A percentile compares a stretch with the other conserved stretches of the same genome.
Evolutionary conservation across 2,113 vertebrate species (phyloP).

Genomic region (Rhegmatorhina hoffmannsi): DNA sequence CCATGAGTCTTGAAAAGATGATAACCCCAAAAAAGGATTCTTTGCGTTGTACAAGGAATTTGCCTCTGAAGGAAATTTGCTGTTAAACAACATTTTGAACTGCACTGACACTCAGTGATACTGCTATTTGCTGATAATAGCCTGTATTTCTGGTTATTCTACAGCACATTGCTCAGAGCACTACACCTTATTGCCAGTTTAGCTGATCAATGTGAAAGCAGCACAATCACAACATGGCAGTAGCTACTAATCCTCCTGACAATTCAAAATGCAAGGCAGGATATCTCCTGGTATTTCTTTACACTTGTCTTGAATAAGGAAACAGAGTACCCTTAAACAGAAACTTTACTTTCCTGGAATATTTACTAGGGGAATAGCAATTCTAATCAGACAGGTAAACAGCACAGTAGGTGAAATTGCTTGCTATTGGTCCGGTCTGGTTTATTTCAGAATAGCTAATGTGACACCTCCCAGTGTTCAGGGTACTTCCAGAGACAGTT

Average conservation of each 20-base stretch:
- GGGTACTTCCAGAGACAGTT: background rate
- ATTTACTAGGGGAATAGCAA: background rate
- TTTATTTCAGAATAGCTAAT: background rate
- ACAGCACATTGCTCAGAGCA: background rate
- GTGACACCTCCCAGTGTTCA: background rate
- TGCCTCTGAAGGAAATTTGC: background rate
- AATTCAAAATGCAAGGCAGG: background rate
- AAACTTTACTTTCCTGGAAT: background rate
- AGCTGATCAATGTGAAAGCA: background rate
- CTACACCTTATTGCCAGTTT: background rate
- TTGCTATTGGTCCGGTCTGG: background rate
- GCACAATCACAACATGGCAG: background rate
- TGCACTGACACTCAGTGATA: background rate
- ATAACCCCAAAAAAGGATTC: background rate
- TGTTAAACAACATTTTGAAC: background rate
- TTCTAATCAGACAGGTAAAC: background rate
- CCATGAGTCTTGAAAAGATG: background rate
- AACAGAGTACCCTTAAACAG: background rate
- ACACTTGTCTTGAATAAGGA: background rate
- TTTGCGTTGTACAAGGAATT: background rate
- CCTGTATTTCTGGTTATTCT: background rate
- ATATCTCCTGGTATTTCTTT: background rate
- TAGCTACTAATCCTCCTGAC: background rate
- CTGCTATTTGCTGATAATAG: background rate
- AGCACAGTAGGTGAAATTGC: background rate